Conservation (phyloP, 2,113 vertebrate species). For the Neopipo cinnamomea region DNA sequence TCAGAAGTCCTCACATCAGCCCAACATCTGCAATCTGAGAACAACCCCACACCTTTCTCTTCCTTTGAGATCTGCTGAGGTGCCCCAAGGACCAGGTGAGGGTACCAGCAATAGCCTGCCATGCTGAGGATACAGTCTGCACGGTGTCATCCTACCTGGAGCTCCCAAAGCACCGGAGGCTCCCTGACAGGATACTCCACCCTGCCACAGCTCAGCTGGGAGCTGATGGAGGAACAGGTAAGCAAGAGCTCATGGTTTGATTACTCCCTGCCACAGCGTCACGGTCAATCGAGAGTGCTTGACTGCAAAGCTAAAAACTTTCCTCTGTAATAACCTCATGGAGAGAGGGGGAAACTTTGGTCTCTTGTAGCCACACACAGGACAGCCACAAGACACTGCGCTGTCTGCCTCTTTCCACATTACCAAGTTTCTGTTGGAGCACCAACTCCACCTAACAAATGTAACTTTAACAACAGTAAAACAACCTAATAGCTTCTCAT, state of each 20-base stretch:
- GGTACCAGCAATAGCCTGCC: fast-evolving
- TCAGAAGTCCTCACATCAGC: neutral
- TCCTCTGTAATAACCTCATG: neutral
- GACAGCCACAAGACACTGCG: neutral
- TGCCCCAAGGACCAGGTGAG: neutral
- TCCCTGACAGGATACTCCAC: neutral
- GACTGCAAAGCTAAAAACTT: neutral
- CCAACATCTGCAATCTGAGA: neutral
- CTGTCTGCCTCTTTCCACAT: neutral
- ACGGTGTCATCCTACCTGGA: neutral
- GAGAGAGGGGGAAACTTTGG: neutral
- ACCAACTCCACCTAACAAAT: constrained; percentile 78
- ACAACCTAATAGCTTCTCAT: constrained; percentile 80
- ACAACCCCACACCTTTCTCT: fast-evolving
- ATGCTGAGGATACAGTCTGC: fast-evolving
- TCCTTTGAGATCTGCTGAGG: fast-evolving
- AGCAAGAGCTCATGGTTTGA: neutral
- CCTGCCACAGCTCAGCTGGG: neutral
- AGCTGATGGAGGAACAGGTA: neutral
- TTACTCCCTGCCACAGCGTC: neutral
- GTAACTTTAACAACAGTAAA: constrained; percentile 82
- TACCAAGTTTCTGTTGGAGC: constrained; percentile 69
- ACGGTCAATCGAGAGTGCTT: neutral
- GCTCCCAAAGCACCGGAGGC: neutral
- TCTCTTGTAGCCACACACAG: neutral